Evolutionary conservation across 2,797 vertebrate species (phyloP).

Genomic region (Epinephelus coioides): DNA sequence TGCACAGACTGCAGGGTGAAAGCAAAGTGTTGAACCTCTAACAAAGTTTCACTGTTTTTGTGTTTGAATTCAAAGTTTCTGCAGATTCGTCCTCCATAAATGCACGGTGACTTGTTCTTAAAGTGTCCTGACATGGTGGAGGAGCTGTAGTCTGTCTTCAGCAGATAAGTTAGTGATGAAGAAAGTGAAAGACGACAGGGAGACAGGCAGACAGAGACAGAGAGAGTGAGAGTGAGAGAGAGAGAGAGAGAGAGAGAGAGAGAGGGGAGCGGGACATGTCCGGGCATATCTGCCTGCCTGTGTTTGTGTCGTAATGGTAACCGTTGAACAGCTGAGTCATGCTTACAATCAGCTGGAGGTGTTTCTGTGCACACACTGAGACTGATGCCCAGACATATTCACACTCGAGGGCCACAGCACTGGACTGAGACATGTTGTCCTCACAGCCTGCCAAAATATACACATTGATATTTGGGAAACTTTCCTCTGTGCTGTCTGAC

Average conservation of each 20-base stretch:
- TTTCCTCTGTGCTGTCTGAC: no score
- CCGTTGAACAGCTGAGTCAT: not conserved
- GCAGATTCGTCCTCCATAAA: not conserved
- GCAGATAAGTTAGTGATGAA: not conserved
- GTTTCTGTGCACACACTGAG: not conserved
- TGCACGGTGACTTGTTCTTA: not conserved
- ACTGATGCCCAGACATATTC: conserved; percentile 1
- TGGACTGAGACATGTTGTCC: no score
- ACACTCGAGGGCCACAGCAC: not conserved
- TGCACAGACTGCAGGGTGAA: not conserved
- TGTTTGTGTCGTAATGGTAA: not conserved
- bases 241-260: not conserved
- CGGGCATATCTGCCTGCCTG: not conserved
- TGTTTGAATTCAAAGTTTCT: not conserved
- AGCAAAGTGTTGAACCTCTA: not conserved
- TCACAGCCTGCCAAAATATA: no score
- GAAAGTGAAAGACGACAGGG: not conserved
- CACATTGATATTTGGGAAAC: no score
- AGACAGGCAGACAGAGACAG: no score
- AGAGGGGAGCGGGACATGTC: not conserved
- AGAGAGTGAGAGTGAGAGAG: not conserved
- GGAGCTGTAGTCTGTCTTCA: not conserved
- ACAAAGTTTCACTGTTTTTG: not conserved
- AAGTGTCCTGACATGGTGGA: not conserved
- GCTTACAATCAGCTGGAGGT: not conserved